A percentile compares a stretch with the other conserved stretches of the same genome.
These are phyloP conservation scores for Clinocottus analis DNA, from an alignment of 2,113 vertebrate genomes.

Conservation along the genomic window DNA sequence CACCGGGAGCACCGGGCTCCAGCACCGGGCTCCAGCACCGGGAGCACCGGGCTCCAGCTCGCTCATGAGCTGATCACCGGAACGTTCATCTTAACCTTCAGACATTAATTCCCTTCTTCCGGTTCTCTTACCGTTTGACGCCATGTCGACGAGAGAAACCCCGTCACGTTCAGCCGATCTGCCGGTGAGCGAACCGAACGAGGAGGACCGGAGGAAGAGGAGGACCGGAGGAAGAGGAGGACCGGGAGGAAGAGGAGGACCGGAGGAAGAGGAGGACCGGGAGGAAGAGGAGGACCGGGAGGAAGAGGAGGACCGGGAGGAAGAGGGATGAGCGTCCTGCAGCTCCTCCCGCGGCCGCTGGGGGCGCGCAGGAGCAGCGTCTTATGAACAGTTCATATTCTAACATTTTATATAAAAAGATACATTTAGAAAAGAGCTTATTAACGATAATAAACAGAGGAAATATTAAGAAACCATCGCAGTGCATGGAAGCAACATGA, in stretches of 20 bases:
- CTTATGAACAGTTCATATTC: too few species aligned
- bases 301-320: too few species aligned
- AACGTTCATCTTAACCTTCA: neutral
- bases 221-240: too few species aligned
- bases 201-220: constrained; percentile 8
- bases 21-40: too few species aligned
- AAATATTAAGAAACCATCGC: too few species aligned
- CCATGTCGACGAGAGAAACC: constrained; percentile 40
- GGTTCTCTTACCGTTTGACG: constrained; percentile 72
- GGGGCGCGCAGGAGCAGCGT: neutral
- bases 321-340: constrained; percentile 11
- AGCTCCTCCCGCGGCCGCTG: neutral
- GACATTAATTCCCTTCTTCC: neutral
- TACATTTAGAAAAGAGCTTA: too few species aligned
- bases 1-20: too few species aligned
- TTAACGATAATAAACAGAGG: too few species aligned
- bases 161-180: neutral
- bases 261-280: neutral
- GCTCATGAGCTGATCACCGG: neutral
- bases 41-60: too few species aligned
- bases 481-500: too few species aligned
- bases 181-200: neutral
- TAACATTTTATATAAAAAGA: too few species aligned
- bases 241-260: constrained; percentile 2
- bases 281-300: constrained; percentile 18